Percentiles rank a stretch among this genome's conserved stretches.
Evolutionary conservation across 1,140 invertebrate genomes (phyloP).

Genomic region (Drosophila orosa): DNA sequence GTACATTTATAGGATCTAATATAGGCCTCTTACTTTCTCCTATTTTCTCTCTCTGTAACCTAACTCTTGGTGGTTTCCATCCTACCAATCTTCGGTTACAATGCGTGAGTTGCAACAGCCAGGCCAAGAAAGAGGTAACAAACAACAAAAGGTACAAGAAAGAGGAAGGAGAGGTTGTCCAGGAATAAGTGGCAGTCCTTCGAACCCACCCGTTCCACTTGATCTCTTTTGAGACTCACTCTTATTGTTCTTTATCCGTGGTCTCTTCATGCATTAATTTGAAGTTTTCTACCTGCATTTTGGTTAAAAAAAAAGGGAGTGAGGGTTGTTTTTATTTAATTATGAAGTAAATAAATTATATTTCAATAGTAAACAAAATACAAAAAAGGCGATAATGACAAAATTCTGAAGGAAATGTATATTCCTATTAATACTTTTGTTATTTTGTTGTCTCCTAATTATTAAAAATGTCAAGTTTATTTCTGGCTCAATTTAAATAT

Average conservation of each 20-base stretch:
- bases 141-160: slow-evolving; percentile 6
- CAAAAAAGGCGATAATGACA: too few relatives aligned
- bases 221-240: slow-evolving; percentile 43
- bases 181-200: slow-evolving; percentile 28
- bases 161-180: slow-evolving; percentile 8
- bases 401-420: too few relatives aligned
- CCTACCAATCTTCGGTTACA: slow-evolving; percentile 38
- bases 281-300: slow-evolving; percentile 29
- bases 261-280: slow-evolving; percentile 23
- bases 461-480: not conserved
- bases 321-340: slow-evolving; percentile 3
- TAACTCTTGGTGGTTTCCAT: slow-evolving; percentile 17
- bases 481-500: not conserved
- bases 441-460: not conserved
- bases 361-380: not conserved
- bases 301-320: not conserved
- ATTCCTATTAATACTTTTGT: not conserved
- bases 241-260: slow-evolving; percentile 54
- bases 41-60: not conserved
- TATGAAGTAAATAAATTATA: too few relatives aligned
- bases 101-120: slow-evolving; percentile 41
- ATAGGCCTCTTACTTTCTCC: too few relatives aligned
- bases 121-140: slow-evolving; percentile 7
- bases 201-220: slow-evolving; percentile 47
- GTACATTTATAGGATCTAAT: not conserved